Base-by-base conservation (phyloP, 2,888 invertebrate genomes). In the Phragmatobia fuliginosa region DNA sequence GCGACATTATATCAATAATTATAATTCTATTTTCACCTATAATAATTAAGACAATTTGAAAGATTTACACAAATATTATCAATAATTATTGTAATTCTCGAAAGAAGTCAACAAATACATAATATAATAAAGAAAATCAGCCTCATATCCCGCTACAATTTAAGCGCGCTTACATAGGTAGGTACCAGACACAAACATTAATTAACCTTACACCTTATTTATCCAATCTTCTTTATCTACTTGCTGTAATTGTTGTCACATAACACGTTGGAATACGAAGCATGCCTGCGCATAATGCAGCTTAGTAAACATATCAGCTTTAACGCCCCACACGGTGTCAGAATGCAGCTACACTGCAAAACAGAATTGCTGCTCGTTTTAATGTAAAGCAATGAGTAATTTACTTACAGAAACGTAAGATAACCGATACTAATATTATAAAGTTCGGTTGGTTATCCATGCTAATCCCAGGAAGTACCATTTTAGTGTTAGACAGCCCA, bases 251-350 rank as follows among this genome's bases (percentile, higher is more conserved):
- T 45, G 59, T 68, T 41, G 63, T 45, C 68, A 68, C 60, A 45
- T 64, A 32, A 59, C 68, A 49, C 49, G 36, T 41, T 33, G 68
- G 28, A 60, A 60, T 60, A 59, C 28, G 49, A 41, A 63, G 56
- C 62, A 60, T 68, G 68, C 59, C 31, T 10, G 33, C n/a, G 68
- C 68, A 68, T 68, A 68, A 68, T 64, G 59, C 38, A 33, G 59
- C 36, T 64, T 45, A 49, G 59, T 64, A 49, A 64, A 64, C 64
- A 63, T 59, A 59, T 56, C 38, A 59, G 38, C 32, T 2, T n/a
- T 21, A 28, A 32, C 61, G 36, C 67, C 67, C 49, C 67, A 67
- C 67, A 56, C 41, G 18, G 56, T n/a, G 59, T 41, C 56, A 7
- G 28, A 36, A 66, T 59, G 31, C 25, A 45, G 31, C 45, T 32